A percentile compares a stretch with the other conserved stretches of the same genome.
phyloP scores from a whole-genome alignment of 2,797 vertebrate genomes.

The Propithecus deckenii region DNA sequence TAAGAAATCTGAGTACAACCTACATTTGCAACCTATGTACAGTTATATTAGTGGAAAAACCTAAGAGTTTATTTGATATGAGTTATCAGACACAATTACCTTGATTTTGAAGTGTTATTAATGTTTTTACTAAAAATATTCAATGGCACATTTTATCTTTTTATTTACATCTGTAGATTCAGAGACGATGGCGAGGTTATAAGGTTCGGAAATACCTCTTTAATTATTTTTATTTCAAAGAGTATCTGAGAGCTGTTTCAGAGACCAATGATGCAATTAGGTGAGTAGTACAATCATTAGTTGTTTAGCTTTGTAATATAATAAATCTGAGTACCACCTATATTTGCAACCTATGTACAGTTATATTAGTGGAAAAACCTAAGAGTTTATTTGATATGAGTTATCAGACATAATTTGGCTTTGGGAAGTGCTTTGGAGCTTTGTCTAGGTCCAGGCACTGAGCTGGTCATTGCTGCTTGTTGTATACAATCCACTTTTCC shows the following conservation, averaged over 20 bases:
- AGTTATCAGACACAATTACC: not conserved
- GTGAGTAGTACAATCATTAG: slow-evolving; percentile 83
- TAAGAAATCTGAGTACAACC: not conserved
- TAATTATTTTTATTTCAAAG: slow-evolving; percentile 92
- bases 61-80: not conserved
- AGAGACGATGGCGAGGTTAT: slow-evolving; percentile 93
- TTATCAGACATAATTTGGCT: not conserved
- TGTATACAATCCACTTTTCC: too few relatives aligned
- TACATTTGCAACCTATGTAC: not conserved
- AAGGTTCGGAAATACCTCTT: slow-evolving; percentile 91
- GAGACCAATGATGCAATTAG: slow-evolving; percentile 90
- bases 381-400: not conserved
- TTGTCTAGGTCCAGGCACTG: too few relatives aligned
- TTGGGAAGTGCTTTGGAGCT: too few relatives aligned
- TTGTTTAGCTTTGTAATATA: not conserved
- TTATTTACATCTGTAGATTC: slow-evolving; percentile 88
- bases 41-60: not conserved
- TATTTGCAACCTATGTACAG: not conserved
- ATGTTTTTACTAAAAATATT: slow-evolving; percentile 35
- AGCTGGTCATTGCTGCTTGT: too few relatives aligned
- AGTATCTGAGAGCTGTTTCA: slow-evolving; percentile 89
- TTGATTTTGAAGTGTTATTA: slow-evolving; percentile 35
- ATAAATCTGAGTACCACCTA: not conserved
- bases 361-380: not conserved
- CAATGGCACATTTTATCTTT: slow-evolving; percentile 67